Evolutionary conservation across 2,797 vertebrate genomes (phyloP).

Genomic region (Anableps anableps): DNA sequence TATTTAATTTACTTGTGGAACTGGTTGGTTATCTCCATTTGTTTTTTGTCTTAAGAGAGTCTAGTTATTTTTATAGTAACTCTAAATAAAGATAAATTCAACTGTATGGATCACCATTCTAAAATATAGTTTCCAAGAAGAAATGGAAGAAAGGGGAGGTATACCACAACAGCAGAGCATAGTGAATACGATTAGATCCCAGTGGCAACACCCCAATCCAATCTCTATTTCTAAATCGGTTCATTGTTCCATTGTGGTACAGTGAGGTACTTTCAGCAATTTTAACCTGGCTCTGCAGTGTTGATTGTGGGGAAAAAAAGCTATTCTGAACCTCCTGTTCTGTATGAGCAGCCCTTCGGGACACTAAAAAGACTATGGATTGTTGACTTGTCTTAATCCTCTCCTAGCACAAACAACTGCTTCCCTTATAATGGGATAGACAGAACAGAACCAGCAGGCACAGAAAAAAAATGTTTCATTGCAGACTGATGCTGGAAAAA

Average conservation of each 20-base stretch:
- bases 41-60: background rate
- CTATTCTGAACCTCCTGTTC: constrained; percentile 63
- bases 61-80: background rate
- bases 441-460: constrained; percentile 51
- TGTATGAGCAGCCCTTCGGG: constrained; percentile 64
- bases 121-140: background rate
- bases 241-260: constrained; percentile 57
- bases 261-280: constrained; percentile 61
- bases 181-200: constrained; percentile 38
- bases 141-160: background rate
- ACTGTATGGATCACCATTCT: background rate
- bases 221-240: constrained; percentile 56
- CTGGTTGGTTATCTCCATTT: background rate
- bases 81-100: background rate
- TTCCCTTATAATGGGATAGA: constrained; percentile 57
- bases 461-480: constrained; percentile 41
- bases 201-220: constrained; percentile 16
- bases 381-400: constrained; percentile 78
- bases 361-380: constrained; percentile 70
- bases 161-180: constrained; percentile 16
- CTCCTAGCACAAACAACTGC: constrained; percentile 66
- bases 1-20: background rate
- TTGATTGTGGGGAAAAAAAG: constrained; percentile 49
- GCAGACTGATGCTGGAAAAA: constrained; percentile 35
- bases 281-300: constrained; percentile 60